These are phyloP conservation scores for Noctua janthina DNA, from an alignment of 2,888 invertebrate species.

Conservation along the genomic window DNA sequence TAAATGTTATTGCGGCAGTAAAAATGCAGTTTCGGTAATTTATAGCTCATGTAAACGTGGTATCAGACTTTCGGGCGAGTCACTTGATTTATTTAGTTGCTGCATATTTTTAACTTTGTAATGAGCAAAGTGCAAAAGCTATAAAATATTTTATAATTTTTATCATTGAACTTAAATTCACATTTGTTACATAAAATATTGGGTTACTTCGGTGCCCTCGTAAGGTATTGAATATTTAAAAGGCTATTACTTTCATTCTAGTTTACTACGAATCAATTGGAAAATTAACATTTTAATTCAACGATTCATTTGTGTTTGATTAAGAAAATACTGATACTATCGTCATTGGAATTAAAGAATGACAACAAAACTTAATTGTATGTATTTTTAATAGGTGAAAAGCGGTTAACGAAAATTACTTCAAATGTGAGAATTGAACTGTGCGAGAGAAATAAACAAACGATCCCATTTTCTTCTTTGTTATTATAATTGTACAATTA, in stretches of 20 bases:
- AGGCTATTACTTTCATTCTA: conserved; percentile 53
- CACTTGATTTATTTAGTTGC: conserved; percentile 80
- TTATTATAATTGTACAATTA: conserved; percentile 6
- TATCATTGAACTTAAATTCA: conserved; percentile 49
- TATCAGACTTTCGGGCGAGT: conserved; percentile 80
- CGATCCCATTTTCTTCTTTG: background rate
- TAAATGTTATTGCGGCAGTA: conserved; percentile 88
- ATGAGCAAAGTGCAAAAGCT: conserved; percentile 56
- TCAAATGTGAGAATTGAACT: conserved; percentile 18
- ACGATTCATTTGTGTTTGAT: conserved; percentile 56
- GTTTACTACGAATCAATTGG: conserved; percentile 60
- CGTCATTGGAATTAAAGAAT: conserved; percentile 43
- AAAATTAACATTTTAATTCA: conserved; percentile 70
- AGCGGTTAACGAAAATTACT: conserved; percentile 12
- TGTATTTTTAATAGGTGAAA: conserved; percentile 29
- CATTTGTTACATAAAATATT: conserved; percentile 57
- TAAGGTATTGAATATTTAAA: conserved; percentile 45
- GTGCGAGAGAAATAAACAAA: background rate
- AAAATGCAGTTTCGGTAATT: conserved; percentile 88
- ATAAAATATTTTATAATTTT: conserved; percentile 41
- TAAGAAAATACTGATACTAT: conserved; percentile 59
- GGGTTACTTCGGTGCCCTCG: conserved; percentile 35
- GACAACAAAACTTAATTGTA: conserved; percentile 37
- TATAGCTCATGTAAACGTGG: conserved; percentile 84
- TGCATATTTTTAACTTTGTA: conserved; percentile 75